Percentiles rank a stretch among this genome's conserved stretches.
phyloP scores from a whole-genome alignment of 2,888 invertebrate species.

The Hanleya hanleyi region DNA sequence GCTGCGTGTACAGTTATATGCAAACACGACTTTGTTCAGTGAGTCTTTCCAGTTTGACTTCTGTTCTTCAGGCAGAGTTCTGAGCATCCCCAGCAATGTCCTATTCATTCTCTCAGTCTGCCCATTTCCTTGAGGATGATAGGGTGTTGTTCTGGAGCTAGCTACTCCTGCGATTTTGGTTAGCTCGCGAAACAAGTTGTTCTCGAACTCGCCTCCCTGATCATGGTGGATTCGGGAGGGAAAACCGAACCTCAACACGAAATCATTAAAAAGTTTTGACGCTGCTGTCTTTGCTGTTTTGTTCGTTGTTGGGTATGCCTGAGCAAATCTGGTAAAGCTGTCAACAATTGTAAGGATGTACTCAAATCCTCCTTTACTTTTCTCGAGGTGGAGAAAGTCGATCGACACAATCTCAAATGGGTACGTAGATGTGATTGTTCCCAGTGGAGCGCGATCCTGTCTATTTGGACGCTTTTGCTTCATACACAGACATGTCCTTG shows the following conservation, averaged over 20 bases:
- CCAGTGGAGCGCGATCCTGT: background rate
- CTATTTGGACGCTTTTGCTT: background rate
- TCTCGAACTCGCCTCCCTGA: no score
- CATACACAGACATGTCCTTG: background rate
- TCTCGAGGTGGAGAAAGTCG: background rate
- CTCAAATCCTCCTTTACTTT: background rate
- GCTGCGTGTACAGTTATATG: background rate
- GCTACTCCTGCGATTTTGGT: no score
- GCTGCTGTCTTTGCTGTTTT: no score
- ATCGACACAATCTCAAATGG: background rate
- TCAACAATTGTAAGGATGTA: background rate
- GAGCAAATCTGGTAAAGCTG: background rate
- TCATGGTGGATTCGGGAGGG: no score
- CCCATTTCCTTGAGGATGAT: background rate
- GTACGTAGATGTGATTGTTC: background rate
- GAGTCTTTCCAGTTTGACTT: background rate
- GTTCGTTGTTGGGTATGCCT: background rate
- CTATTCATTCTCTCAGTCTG: background rate
- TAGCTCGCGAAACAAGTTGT: no score
- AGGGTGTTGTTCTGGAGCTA: background rate
- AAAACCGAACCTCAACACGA: no score
- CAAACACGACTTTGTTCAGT: background rate
- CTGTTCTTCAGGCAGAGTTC: background rate
- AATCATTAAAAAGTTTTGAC: no score
- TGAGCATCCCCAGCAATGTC: background rate